A percentile compares a stretch with the other conserved stretches of the same genome.
These are phyloP conservation scores for Parasteatoda tepidariorum DNA, from an alignment of 1,140 invertebrate species.

Conservation along the genomic window DNA sequence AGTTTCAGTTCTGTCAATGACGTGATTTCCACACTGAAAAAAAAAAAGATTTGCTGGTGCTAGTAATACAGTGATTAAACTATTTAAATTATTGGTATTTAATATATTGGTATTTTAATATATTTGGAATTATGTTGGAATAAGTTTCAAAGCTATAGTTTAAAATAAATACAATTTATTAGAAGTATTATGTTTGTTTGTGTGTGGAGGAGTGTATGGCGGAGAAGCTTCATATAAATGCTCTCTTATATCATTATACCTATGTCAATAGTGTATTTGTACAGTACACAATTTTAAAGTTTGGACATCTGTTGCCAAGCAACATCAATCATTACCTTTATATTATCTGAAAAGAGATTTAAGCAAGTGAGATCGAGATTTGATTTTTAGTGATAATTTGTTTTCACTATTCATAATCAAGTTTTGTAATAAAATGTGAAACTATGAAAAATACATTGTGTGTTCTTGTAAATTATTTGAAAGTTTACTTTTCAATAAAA, in stretches of 20 bases:
- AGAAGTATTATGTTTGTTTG: too few relatives aligned
- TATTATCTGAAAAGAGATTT: not conserved
- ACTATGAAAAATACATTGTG: slow-evolving; percentile 18
- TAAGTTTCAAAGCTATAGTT: too few relatives aligned
- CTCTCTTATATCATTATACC: not conserved
- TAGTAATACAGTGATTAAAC: too few relatives aligned
- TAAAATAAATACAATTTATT: too few relatives aligned
- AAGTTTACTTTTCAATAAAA: slow-evolving; percentile 57
- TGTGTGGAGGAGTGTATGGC: too few relatives aligned
- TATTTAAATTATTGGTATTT: too few relatives aligned
- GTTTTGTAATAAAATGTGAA: slow-evolving; percentile 55
- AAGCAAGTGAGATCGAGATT: not conserved
- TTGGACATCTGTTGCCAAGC: slow-evolving; percentile 37
- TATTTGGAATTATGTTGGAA: too few relatives aligned
- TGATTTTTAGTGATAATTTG: slow-evolving; percentile 37
- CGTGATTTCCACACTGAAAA: too few relatives aligned
- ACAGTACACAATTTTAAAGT: slow-evolving; percentile 9
- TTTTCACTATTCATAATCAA: slow-evolving; percentile 16
- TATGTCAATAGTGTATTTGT: slow-evolving; percentile 2
- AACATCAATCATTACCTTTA: slow-evolving; percentile 8
- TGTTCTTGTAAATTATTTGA: slow-evolving; percentile 57
- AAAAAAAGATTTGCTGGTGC: too few relatives aligned
- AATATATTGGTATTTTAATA: too few relatives aligned
- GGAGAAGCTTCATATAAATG: too few relatives aligned
- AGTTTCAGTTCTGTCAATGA: too few relatives aligned